These are phyloP conservation scores for Tipula confusa DNA, from an alignment of 2,888 invertebrate genomes.

Conservation along the genomic window DNA sequence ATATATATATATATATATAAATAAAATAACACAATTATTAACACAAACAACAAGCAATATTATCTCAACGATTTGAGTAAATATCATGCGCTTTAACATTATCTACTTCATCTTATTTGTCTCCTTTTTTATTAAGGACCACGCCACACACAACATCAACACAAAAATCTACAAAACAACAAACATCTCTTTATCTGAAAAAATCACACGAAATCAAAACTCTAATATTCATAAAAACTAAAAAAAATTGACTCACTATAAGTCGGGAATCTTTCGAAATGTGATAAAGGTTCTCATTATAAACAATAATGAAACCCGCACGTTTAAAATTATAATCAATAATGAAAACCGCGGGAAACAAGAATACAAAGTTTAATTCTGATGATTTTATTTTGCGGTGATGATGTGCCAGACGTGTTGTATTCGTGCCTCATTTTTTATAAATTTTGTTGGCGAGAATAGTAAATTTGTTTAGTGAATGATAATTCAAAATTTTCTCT, in stretches of 20 bases:
- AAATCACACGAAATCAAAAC: constrained; percentile 6
- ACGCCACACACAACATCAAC: constrained; percentile 29
- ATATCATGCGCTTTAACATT: not conserved
- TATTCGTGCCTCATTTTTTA: not conserved
- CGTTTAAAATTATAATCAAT: too few species aligned
- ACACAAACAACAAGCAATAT: not conserved
- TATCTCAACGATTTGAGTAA: not conserved
- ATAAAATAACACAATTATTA: constrained; percentile 1
- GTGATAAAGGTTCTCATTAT: not conserved
- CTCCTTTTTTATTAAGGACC: not conserved
- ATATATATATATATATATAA: not conserved
- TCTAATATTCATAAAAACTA: not conserved
- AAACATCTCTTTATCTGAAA: not conserved
- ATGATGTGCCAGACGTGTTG: constrained; percentile 20
- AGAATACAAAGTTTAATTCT: not conserved
- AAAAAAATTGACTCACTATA: not conserved
- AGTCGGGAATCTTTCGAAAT: not conserved
- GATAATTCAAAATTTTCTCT: not conserved
- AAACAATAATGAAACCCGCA: not conserved
- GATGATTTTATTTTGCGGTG: not conserved
- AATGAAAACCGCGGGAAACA: not conserved
- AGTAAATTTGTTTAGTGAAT: not conserved
- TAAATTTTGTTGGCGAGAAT: not conserved
- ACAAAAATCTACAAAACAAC: constrained; percentile 28
- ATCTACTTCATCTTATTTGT: not conserved